Percentiles rank a stretch among this genome's conserved stretches.
Conservation (phyloP, 1,140 invertebrate species). For the Mizuhopecten yessoensis region DNA sequence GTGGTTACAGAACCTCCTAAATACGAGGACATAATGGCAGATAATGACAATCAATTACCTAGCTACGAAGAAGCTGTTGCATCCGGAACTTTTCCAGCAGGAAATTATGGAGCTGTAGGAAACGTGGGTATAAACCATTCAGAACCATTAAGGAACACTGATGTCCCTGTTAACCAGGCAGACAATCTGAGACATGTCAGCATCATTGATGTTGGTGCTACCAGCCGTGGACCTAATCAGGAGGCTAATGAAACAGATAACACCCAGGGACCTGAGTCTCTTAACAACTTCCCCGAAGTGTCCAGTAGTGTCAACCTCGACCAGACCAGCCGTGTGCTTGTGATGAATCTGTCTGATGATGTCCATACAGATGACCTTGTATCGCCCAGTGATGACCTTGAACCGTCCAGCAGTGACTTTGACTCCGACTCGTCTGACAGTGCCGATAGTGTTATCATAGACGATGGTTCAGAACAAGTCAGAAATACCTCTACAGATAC, state of each 20-base stretch:
- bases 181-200: background rate
- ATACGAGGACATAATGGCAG: background rate
- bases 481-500: background rate
- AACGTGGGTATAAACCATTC: background rate
- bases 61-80: slow-evolving; percentile 4
- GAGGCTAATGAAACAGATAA: background rate
- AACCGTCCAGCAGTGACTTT: background rate
- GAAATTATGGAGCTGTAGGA: background rate
- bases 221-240: background rate
- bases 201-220: background rate
- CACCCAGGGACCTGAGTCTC: background rate
- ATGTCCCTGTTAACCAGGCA: background rate
- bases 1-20: slow-evolving; percentile 29
- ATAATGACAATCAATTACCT: background rate
- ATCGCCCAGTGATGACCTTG: background rate
- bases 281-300: background rate
- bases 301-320: background rate
- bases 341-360: slow-evolving; percentile 23
- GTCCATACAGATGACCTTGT: background rate
- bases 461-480: background rate
- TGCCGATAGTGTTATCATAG: background rate
- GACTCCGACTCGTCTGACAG: background rate
- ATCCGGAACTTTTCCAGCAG: background rate
- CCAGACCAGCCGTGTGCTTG: background rate
- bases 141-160: background rate